Evolutionary conservation across 1,140 invertebrate species (phyloP), one percentile per base, ranked within the genome.

Genomic region (Lycorma delicatula): DNA sequence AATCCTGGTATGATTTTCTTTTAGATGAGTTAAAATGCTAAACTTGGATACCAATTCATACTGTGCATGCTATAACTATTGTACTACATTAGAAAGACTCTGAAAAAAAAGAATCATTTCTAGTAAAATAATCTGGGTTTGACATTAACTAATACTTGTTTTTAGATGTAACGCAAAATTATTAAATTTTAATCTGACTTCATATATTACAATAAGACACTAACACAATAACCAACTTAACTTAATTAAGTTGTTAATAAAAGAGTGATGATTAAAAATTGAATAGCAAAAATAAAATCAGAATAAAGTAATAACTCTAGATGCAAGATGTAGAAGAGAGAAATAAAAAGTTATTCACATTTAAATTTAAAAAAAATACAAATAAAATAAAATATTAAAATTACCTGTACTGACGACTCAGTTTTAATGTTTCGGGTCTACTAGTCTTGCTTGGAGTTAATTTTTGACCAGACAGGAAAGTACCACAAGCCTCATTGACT

Each of bases 401-500:
- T 27, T 56, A 68, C 66, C 87, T 79, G 69, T 94, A 93, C 56
- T 89, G 83, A 49, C 85, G 81, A 27, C 90, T 93, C 44, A 87
- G 75, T 67, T 88, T 87, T 0, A 90, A 65, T 59, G 90, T 77
- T 67, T 82, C 82, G 47, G 74, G 28, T 29, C 51, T 38, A 1
- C 31, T 16, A 44, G 55, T 58, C 3, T 31, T 20, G 27, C 27
- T 54, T 23, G 61, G 16, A n/a, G 74, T 66, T 49, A 77, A 67
- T 60, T 78, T 81, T 75, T 86, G 86, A 34, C 85, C 71, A 0
- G 80, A 77, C 4, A 85, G 66, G 66, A 88, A 93, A 44, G 86
- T 82, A 20, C 85, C 84, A 68, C 88, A 90, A 0, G 90, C 83
- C 76, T 95, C 91, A 63, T 92, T 92, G 0, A 93, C 81, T 18